Evolutionary conservation across 2,797 vertebrate species (phyloP), one percentile per base, ranked within the genome.

Genomic region (Platyrinchus mystaceus): DNA sequence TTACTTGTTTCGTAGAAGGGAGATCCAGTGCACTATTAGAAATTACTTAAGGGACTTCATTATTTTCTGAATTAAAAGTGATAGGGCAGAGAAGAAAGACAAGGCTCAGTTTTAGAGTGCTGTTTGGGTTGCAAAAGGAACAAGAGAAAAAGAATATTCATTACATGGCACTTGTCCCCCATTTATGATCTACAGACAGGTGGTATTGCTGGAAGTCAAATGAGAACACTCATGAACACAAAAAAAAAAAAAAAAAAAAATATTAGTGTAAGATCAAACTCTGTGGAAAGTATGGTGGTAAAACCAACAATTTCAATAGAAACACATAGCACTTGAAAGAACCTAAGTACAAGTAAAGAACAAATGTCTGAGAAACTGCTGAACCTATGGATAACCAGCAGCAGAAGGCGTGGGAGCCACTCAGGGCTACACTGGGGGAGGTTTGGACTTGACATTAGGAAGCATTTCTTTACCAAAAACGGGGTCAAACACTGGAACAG

Each of bases 401-500:
- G 28, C 27, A 36, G 14, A 22, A 64, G 2, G 3, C 1, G 0
- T 14, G 14, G n/a, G 26, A 63, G 34, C 3, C 8, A 14, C 37
- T 50, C 21, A 34, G 69, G 46, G 28, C 24, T 62, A 18, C 3
- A 1, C 10, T 18, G 75, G 6, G n/a, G 12, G 8, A 85, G 21
- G 32, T 34, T 27, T 14, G 23, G 23, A 53, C 8, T 55, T 32
- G 32, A 67, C 41, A 43, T n/a, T 18, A 60, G 34, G 62, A n/a
- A 73, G 12, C 6, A 30, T 14, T 63, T 91, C 9, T 36, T 52
- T 41, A 50, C 10, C 2, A 1, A 24, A 34, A 64, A 12, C 1
- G 16, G 24, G 12, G 59, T 47, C 26, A 66, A 59, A 66, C 66
- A 53, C 8, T 32, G n/a, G 3, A 70, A 41, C 60, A 23, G 20